Evolutionary conservation across 2,113 vertebrate species (phyloP).

Genomic region (Sprattus sprattus): DNA sequence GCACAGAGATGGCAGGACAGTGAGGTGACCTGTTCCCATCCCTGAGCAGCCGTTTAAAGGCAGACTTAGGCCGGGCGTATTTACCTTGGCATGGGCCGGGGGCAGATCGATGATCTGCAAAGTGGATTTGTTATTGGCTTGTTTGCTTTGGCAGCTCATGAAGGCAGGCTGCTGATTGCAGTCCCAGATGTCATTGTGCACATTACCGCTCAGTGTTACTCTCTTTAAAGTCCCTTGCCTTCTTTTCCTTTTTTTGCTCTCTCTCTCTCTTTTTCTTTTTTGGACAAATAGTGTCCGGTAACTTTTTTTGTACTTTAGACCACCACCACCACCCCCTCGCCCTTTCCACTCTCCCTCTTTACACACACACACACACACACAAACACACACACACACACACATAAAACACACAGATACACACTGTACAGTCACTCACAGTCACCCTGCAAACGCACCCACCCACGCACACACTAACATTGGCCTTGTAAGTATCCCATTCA

Average conservation of each 20-base stretch:
- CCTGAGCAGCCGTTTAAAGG: constrained; percentile 81
- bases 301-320: constrained; percentile 36
- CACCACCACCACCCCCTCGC: background rate
- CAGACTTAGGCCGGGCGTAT: constrained; percentile 86
- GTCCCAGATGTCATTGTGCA: constrained; percentile 97
- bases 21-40: constrained; percentile 67
- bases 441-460: background rate
- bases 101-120: constrained; percentile 98
- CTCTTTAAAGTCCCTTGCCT: constrained; percentile 60
- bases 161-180: constrained; percentile 95
- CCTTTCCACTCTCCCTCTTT: constrained; percentile 27
- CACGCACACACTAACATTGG: constrained; percentile 5
- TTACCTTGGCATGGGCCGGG: constrained; percentile 88
- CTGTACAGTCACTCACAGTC: background rate
- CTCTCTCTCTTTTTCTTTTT: constrained; percentile 1
- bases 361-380: background rate
- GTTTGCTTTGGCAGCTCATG: constrained; percentile 99
- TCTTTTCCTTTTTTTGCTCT: constrained; percentile 6
- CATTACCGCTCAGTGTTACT: constrained; percentile 78
- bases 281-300: constrained; percentile 23
- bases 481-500: constrained; percentile 35
- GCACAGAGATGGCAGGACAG: constrained; percentile 30
- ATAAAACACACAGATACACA: background rate
- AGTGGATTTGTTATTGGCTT: constrained; percentile 99
- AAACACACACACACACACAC: background rate